Percentiles rank a stretch among this genome's conserved stretches.
phyloP scores from a whole-genome alignment of 1,140 invertebrate genomes.

The Zaprionus kolodkinae region DNA sequence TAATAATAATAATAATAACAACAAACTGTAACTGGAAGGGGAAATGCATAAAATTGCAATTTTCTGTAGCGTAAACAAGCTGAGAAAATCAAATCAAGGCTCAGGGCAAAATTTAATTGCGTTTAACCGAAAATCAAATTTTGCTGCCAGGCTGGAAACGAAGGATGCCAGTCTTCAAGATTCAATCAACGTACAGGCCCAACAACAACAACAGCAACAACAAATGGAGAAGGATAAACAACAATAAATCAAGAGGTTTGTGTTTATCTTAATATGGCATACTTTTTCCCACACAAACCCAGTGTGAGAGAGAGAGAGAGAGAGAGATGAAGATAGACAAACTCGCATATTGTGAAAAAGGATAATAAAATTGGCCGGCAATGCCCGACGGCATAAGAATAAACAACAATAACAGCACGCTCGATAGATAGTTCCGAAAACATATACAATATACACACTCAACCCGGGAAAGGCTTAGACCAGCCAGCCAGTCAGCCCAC shows the following conservation, averaged over 20 bases:
- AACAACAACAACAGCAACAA: constrained; percentile 66
- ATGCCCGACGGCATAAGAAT: constrained; percentile 60
- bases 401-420: constrained; percentile 68
- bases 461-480: constrained; percentile 61
- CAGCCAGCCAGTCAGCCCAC: constrained; percentile 3
- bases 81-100: constrained; percentile 66
- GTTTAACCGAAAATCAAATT: constrained; percentile 81
- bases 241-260: constrained; percentile 69
- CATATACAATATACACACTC: not conserved
- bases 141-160: constrained; percentile 42
- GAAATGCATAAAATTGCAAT: constrained; percentile 71
- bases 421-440: constrained; percentile 43
- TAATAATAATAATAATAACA: constrained; percentile 15
- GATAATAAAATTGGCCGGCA: constrained; percentile 68
- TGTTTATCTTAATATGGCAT: constrained; percentile 73
- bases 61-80: constrained; percentile 63
- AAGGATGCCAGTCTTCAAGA: constrained; percentile 54
- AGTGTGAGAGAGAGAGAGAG: constrained; percentile 21
- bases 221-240: constrained; percentile 50
- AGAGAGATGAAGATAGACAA: not conserved
- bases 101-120: constrained; percentile 76
- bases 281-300: constrained; percentile 50
- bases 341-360: constrained; percentile 42
- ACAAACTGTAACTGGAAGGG: not conserved
- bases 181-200: constrained; percentile 67